phyloP scores from a whole-genome alignment of 2,113 vertebrate genomes.

The Odocoileus virginianus region DNA sequence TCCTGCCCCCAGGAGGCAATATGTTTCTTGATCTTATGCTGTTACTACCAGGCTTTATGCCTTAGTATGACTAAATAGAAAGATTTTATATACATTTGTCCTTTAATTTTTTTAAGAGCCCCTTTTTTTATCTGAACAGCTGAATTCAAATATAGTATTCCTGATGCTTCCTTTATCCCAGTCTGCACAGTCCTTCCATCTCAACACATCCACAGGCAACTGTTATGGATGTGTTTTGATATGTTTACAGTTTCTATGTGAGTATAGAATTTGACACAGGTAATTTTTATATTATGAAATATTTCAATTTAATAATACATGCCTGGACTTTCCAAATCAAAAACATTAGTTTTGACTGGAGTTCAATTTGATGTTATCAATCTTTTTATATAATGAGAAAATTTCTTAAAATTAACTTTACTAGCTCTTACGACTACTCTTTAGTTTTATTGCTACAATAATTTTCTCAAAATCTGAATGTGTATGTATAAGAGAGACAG shows the following conservation, averaged over 20 bases:
- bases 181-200: not conserved
- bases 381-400: not conserved
- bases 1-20: not conserved
- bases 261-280: not conserved
- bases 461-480: not conserved
- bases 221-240: not conserved
- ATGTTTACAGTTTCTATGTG: not conserved
- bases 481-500: not conserved
- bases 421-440: not conserved
- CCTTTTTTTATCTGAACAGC: not conserved
- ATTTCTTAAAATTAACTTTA: not conserved
- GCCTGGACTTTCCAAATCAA: not conserved
- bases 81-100: not conserved
- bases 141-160: not conserved
- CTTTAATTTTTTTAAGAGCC: not conserved
- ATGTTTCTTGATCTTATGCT: not conserved
- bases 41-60: not conserved
- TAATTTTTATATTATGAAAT: not conserved
- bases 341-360: not conserved
- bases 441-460: not conserved
- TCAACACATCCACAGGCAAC: not conserved
- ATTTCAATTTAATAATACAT: not conserved
- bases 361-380: not conserved
- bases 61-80: not conserved
- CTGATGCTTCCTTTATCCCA: not conserved